Base-by-base conservation (phyloP, 1,140 invertebrate species). In the Lerema accius region DNA sequence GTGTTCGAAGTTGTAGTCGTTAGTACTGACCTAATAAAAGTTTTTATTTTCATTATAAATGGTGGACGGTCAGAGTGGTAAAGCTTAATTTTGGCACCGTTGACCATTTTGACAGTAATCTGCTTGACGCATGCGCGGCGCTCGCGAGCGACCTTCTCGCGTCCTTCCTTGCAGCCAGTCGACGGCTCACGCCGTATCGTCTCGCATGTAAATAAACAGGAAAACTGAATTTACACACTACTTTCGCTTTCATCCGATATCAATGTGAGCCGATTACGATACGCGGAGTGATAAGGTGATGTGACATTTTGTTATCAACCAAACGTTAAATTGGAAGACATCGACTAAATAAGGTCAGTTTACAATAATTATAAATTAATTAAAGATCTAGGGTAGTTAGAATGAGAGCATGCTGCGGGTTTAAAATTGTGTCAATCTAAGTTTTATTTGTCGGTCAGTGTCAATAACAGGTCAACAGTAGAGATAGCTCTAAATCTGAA, bases 111-210 rank as follows among this genome's bases (percentile, higher is more conserved):
- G 55, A 58, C 32, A 39, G 61, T 75, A 15, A 61, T 16, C 60
- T 70, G 17, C 46, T 73, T 42, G 56, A 75, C 84, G 84, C 86
- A 83, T 86, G 83, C 84, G 84, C 77, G 63, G 43, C 16, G 46
- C 50, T 68, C 59, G 49, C 74, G 48, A 49, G 51, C 79, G 88
- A 90, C 88, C 88, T 90, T 88, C 79, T 65, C 69, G 74, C 83
- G 88, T 86, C 88, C 88, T 90, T 86, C 88, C 88, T 90, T 76
- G 75, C 65, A 71, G 73, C 62, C 76, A 89, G 84, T 89, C 72
- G 73, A 68, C 77, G 75, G 75, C 78, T 64, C 61, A 70, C 72
- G 76, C 75, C 75, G 80, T 70, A 67, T 61, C 60, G 65, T 65
- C 70, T 55, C 73, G 74, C 80, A 78, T 80, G 78, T 79, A 78